phyloP scores from a whole-genome alignment of 2,797 vertebrate species.

The Micromesistius poutassou region DNA sequence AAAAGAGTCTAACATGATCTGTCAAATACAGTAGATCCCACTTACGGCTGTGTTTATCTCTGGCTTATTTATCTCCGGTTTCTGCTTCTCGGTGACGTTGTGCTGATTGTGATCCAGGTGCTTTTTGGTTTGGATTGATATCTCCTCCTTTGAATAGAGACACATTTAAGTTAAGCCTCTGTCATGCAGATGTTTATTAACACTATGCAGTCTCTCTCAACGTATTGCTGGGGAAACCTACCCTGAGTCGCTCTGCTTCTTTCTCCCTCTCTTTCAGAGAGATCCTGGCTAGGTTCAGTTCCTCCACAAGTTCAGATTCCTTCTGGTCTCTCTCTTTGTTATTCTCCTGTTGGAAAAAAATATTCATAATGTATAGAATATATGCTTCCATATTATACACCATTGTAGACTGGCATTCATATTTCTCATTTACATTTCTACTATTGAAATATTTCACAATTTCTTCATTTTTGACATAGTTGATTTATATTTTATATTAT shows the following conservation, averaged over 20 bases:
- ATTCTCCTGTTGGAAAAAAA: slow-evolving; percentile 63
- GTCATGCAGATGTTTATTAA: not conserved
- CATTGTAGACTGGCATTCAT: not conserved
- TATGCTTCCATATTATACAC: not conserved
- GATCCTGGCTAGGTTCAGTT: slow-evolving; percentile 47
- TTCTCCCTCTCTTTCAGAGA: slow-evolving; percentile 40
- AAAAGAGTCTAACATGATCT: not conserved
- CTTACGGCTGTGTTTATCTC: not conserved
- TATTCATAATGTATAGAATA: not conserved
- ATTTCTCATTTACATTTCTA: not conserved
- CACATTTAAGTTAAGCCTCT: not conserved
- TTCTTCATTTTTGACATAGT: not conserved
- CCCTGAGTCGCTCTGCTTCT: slow-evolving; percentile 57
- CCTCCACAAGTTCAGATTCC: slow-evolving; percentile 37
- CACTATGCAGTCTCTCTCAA: not conserved
- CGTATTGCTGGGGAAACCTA: slow-evolving; percentile 31
- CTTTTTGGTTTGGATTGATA: slow-evolving; percentile 26
- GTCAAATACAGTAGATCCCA: slow-evolving; percentile 2
- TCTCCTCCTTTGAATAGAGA: slow-evolving; percentile 35
- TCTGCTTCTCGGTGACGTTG: slow-evolving; percentile 8
- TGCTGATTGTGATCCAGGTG: slow-evolving; percentile 36
- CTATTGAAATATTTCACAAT: not conserved
- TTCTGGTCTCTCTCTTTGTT: slow-evolving; percentile 70
- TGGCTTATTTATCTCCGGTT: not conserved
- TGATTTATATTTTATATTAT: not conserved